Evolutionary conservation across 2,888 invertebrate genomes (phyloP), one percentile per base, ranked within the genome.

Genomic region (Dichetophora obliterata): DNA sequence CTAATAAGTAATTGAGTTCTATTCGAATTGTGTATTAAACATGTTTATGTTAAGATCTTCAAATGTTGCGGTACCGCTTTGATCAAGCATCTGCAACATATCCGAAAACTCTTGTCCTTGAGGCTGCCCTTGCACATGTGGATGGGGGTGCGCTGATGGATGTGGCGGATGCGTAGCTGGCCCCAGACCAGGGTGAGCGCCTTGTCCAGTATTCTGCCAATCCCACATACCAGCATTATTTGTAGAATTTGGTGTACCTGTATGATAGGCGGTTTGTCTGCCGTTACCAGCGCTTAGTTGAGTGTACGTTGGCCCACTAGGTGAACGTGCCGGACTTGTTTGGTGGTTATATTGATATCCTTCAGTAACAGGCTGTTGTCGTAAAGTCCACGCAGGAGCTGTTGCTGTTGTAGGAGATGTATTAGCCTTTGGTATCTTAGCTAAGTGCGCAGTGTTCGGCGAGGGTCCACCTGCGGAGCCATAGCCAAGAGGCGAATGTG

Each of bases 1-100:
- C 27, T 63, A 34, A 63, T 31, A 31, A 11, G 54, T 54, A 1
- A 37, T 27, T 61, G n/a, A 14, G n/a, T 68, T 88, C 82, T 91
- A 94, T 90, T 94, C 94, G 86, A 94, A 94, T 83, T 92, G 92
- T 83, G 95, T 93, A 88, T 94, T 96, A 89, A 97, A 97, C 96
- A 97, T 97, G 85, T 93, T 93, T 83, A 97, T 92, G 86, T 95
- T 95, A 85, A 97, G 91, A 89, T 97, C 97, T 88, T 96, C 96
- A 88, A 97, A 97, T 37, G 95, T 93, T 77, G 95, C 92, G 54
- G 95, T 92, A 71, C 93, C 95, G 84, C 94, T 93, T 88, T 95
- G 95, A 90, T 96, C 95, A 76, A 97, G 90, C 93, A 97, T 96
- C 90, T 97, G 96, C 84, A 97, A 91, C 96, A 97, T 96, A 86